A percentile compares a stretch with the other conserved stretches of the same genome.
These are phyloP conservation scores for Lagopus leucura DNA, from an alignment of 2,113 vertebrate genomes.

Conservation along the genomic window DNA sequence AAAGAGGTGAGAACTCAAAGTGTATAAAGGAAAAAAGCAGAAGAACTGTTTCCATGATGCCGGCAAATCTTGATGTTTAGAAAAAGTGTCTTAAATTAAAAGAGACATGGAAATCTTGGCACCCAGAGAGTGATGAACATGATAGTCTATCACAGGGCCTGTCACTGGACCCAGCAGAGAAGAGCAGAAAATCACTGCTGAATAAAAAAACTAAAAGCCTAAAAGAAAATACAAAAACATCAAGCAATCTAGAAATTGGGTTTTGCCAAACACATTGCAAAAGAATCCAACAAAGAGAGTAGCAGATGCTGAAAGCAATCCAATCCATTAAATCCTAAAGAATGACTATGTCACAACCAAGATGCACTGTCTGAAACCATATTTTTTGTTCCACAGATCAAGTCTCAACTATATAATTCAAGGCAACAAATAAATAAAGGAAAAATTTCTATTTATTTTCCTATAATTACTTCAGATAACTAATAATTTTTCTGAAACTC, in stretches of 20 bases:
- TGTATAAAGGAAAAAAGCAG: accelerated
- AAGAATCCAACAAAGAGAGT: not conserved
- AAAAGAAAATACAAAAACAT: not conserved
- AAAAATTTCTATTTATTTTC: not conserved
- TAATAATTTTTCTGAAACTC: not conserved
- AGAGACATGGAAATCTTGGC: not conserved
- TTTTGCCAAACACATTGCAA: not conserved
- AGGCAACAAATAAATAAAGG: not conserved
- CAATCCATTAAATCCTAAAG: not conserved
- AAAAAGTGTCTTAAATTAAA: not conserved
- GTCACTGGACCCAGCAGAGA: not conserved
- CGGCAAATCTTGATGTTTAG: not conserved
- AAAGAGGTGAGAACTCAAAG: not conserved
- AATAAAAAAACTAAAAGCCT: not conserved
- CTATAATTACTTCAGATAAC: not conserved
- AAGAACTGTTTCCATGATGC: not conserved
- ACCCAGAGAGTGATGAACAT: not conserved
- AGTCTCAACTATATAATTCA: not conserved
- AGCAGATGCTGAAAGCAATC: not conserved
- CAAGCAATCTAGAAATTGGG: not conserved
- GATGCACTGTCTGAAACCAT: accelerated
- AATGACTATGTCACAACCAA: not conserved
- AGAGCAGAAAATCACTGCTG: not conserved
- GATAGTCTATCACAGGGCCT: not conserved
- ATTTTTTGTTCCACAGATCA: not conserved